Evolutionary conservation across 1,140 invertebrate genomes (phyloP).

Genomic region (Nasonia longicornis): DNA sequence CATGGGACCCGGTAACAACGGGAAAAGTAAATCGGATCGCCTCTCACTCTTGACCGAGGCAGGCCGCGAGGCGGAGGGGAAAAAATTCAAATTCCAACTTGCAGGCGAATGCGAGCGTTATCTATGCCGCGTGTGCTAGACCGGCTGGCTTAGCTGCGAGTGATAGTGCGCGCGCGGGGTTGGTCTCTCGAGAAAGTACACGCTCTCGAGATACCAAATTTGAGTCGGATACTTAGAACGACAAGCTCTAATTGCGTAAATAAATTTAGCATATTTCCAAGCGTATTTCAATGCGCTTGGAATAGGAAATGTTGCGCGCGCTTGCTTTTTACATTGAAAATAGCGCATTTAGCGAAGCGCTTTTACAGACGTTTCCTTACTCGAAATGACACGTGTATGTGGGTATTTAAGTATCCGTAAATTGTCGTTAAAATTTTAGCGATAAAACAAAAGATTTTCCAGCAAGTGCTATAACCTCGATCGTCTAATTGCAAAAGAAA

Average conservation of each 20-base stretch:
- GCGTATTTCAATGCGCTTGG: neutral
- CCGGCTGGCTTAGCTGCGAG: neutral
- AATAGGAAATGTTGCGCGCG: neutral
- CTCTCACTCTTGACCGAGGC: constrained; percentile 63
- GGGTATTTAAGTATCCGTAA: neutral
- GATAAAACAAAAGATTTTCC: no score
- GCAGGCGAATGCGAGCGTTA: constrained; percentile 50
- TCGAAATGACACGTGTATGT: neutral
- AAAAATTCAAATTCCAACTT: constrained; percentile 61
- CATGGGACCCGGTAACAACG: constrained; percentile 56
- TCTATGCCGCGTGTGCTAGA: neutral
- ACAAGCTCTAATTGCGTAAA: neutral
- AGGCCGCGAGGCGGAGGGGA: constrained; percentile 41
- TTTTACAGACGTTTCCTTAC: neutral
- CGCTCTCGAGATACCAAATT: neutral
- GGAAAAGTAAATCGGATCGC: constrained; percentile 66
- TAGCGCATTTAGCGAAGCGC: no score
- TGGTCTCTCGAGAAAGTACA: neutral
- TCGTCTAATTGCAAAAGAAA: neutral
- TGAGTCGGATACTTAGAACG: neutral
- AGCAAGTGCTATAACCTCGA: neutral
- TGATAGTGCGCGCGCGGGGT: neutral
- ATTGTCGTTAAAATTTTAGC: no score
- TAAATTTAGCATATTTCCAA: neutral
- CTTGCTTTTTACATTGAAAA: neutral